Evolutionary conservation across 2,888 invertebrate species (phyloP), one percentile per base, ranked within the genome.

Genomic region (Troglohyphantes excavatus): DNA sequence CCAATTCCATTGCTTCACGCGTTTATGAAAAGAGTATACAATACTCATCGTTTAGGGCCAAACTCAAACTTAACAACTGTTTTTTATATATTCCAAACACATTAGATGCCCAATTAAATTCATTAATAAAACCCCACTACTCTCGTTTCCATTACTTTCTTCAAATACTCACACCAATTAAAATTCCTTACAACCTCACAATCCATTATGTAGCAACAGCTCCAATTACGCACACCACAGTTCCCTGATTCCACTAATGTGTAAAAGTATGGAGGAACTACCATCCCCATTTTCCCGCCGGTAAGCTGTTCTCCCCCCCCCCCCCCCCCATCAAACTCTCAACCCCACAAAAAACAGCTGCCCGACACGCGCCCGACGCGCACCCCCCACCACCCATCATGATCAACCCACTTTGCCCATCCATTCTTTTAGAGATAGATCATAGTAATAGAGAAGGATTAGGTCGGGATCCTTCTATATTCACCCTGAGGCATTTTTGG

Each of bases 341-440:
- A n/a, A n/a, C 39, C 39, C 43, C 76, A 53, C 39, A n/a, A 61
- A 46, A 27, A 78, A 72, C 86, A 86, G 78, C 78, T 86, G 86
- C 86, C 33, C 27, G 78, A n/a, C 86, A 86, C 78, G 86, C 78
- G 86, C 39, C 61, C 29, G 21, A 23, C 6, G 23, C n/a, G 17
- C 59, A 13, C 59, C 65, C 59, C 13, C 43, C 61, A 17, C 27
- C 53, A 21, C 19, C 63, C 46, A 27, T 29, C 39, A 67, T 43
- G 73, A 67, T 46, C 27, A 43, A 70, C 59, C 68, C 65, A 70
- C 19, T 68, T 63, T 23, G 7, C 7, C n/a, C 26, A 21, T 63
- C 26, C 26, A 68, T 68, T 33, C 29, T 68, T 33, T 2, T 46
- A 13, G 2, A 46, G 46, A 46, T 7, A 17, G 17, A 13, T 46